Base-by-base conservation (phyloP, 2,888 invertebrate genomes). In the Gandaritis pyraliata region DNA sequence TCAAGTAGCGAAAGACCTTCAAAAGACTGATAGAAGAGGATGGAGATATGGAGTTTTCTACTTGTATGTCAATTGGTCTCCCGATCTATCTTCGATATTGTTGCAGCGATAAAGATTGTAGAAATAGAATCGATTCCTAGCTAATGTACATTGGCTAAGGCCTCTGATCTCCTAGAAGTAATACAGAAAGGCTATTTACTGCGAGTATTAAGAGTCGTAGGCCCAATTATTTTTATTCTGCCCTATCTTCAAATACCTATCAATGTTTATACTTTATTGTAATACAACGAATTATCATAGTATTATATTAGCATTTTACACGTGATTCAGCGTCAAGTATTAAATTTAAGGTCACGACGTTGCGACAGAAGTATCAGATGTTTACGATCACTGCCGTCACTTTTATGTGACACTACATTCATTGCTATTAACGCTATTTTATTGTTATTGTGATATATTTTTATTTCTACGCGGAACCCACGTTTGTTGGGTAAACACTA, bases 301-400 rank as follows among this genome's bases (percentile, higher is more conserved):
- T 39, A 49, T 49, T 50, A 54, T 33, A 60, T 64, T 64, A 61
- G 50, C 61, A 61, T 38, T 59, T 58, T 43, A 62, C 58, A 68
- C 49, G 54, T 66, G 64, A 61, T 61, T 61, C 47, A 56, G 61
- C 39, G 61, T 47, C 50, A 58, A 8, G 47, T 51, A 43, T 53
- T 16, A 59, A 54, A 43, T 59, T 49, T 57, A 51, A 58, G 38
- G 48, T 33, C 33, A 23, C 23, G 33, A 33, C 33, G 30, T 76
- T 74, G 71, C 73, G 70, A 73, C 72, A 76, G 65, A 74, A 75
- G 75, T 80, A 82, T 83, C 77, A 73, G 74, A 73, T 82, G 61
- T 86, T 87, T 81, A 87, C 76, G 81, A 84, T 73, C 71, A 65
- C 74, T 73, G 80, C 73, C 81, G 81, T 85, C 78, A 75, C 75